These are phyloP conservation scores for Macropus fuliginosus DNA, from an alignment of 2,797 vertebrate species.

Conservation along the genomic window DNA sequence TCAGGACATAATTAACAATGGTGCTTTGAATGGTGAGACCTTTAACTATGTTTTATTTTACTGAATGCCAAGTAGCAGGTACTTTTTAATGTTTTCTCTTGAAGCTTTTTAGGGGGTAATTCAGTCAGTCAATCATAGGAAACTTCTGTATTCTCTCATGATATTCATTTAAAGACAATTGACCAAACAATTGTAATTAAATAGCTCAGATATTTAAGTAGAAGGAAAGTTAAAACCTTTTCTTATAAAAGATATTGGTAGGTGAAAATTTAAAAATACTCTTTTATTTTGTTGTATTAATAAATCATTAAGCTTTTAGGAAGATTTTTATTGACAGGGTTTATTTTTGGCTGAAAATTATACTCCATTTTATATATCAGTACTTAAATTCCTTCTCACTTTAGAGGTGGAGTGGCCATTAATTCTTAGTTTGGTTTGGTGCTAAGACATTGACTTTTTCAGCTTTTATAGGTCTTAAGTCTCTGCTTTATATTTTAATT, in stretches of 20 bases:
- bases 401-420: background rate
- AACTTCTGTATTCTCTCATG: background rate
- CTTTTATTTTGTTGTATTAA: constrained; percentile 58
- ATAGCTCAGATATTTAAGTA: constrained; percentile 65
- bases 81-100: constrained; percentile 36
- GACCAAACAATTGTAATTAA: constrained; percentile 54
- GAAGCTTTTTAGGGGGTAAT: constrained; percentile 43
- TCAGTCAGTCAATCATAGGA: background rate
- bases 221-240: constrained; percentile 55
- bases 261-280: constrained; percentile 57
- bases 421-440: constrained; percentile 37
- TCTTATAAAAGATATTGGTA: constrained; percentile 64
- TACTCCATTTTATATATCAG: constrained; percentile 53
- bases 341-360: constrained; percentile 48
- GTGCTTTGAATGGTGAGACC: constrained; percentile 49
- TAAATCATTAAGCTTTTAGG: constrained; percentile 41
- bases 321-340: constrained; percentile 53
- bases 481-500: constrained; percentile 35
- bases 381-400: constrained; percentile 15
- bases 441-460: constrained; percentile 33
- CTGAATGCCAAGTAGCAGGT: constrained; percentile 43
- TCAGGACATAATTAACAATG: constrained; percentile 61
- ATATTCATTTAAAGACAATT: constrained; percentile 40
- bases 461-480: constrained; percentile 45
- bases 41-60: constrained; percentile 56